Percentiles rank a stretch among this genome's conserved stretches.
phyloP scores from a whole-genome alignment of 2,113 vertebrate genomes.

The Lophius piscatorius region DNA sequence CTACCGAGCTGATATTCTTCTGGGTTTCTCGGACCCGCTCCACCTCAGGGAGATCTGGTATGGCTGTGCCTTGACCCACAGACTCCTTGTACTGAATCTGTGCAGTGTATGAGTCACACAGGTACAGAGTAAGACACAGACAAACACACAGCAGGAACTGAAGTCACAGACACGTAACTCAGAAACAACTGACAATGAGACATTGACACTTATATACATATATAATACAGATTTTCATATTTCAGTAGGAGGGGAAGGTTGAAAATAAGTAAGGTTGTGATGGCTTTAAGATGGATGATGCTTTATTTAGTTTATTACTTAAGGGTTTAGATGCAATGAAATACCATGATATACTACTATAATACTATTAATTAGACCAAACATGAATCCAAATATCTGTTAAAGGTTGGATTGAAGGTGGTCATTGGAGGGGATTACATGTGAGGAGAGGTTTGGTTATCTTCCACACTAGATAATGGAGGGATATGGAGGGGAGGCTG shows the following conservation, averaged over 20 bases:
- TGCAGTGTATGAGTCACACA: conserved; percentile 12
- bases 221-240: no score
- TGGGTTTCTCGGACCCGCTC: conserved; percentile 95
- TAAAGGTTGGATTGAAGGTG: background rate
- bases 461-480: background rate
- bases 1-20: conserved; percentile 99
- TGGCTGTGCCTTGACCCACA: conserved; percentile 89
- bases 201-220: no score
- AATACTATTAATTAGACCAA: background rate
- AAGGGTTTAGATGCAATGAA: conserved; percentile 14
- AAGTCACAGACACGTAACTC: background rate
- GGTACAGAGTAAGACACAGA: conserved; percentile 3
- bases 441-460: conserved; percentile 17
- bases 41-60: conserved; percentile 94
- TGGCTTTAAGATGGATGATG: no score
- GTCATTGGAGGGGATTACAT: conserved; percentile 23
- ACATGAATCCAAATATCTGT: background rate
- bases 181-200: background rate
- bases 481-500: conserved; percentile 17
- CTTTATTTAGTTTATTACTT: background rate
- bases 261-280: no score
- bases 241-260: no score
- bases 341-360: background rate
- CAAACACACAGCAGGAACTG: background rate
- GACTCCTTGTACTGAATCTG: conserved; percentile 96